Evolutionary conservation across 2,113 vertebrate species (phyloP), one percentile per base, ranked within the genome.

Genomic region (Xerus inauris): DNA sequence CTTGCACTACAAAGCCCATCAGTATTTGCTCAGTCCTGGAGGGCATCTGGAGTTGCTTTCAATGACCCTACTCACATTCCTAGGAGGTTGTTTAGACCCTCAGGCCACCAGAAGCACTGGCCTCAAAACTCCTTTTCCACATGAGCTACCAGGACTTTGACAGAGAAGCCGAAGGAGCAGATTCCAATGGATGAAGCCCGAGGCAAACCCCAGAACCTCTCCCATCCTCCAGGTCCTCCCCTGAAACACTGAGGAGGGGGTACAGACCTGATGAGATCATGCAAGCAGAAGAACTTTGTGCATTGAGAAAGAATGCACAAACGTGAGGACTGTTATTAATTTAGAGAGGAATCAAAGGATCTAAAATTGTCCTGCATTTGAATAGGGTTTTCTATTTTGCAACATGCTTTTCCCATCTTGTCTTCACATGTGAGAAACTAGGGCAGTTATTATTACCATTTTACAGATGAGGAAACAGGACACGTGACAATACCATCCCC

Each of bases 391-490:
- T 95, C 94, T 95, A 96, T 91, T 96, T 92, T 96, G 93, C 87
- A 96, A 45, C 86, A 59, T 28, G 73, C 72, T 95, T 88, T 94
- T 87, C 95, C 93, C 95, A 14, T 96, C 96, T 97, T 89, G 93
- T 91, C 94, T 93, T 97, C 96, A 59, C 69, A 73, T 87, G 73
- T 64, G 86, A 95, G 93, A 96, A 98, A 97, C 94, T 95, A 94
- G 97, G 86, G 82, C 96, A 72, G 94, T 95, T 97, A 97, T 97
- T 98, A 94, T 97, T 97, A 94, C 54, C 82, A 69, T 75, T 94
- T 94, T 96, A 87, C 84, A 96, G 96, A 96, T 91, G 95, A 96
- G 96, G 89, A 97, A 89, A 91, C 91, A 95, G 73, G 95, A 84
- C 92, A 83, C 76, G 84, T 54, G 26, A 47, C 35, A 2, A 62